Percentiles rank a stretch among this genome's conserved stretches.
phyloP scores from a whole-genome alignment of 2,888 invertebrate genomes.

The Drosophila barbarae region DNA sequence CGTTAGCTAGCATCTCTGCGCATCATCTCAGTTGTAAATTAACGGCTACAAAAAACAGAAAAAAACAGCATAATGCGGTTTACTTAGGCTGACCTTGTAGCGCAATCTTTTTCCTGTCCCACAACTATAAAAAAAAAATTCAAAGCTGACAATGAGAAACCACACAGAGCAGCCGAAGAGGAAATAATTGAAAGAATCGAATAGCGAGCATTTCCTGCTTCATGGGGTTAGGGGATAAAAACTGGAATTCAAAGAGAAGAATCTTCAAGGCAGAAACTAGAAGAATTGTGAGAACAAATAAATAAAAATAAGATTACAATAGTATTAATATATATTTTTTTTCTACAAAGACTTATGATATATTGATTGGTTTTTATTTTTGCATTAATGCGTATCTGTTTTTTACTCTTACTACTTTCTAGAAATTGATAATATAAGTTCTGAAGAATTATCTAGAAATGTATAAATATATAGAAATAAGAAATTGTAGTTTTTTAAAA shows the following conservation, averaged over 20 bases:
- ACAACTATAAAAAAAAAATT: conserved; percentile 23
- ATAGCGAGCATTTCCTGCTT: conserved; percentile 49
- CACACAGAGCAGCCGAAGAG: conserved; percentile 41
- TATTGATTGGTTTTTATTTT: background rate
- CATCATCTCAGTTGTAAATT: conserved; percentile 46
- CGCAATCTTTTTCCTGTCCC: conserved; percentile 38
- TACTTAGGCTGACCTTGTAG: conserved; percentile 57
- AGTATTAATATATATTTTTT: background rate
- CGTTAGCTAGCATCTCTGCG: conserved; percentile 52
- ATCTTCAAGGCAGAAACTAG: background rate
- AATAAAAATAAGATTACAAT: background rate
- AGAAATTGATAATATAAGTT: background rate
- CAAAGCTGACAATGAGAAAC: conserved; percentile 51
- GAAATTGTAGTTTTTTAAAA: background rate
- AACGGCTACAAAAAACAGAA: conserved; percentile 29
- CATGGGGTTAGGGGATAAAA: conserved; percentile 5
- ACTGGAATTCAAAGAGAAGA: background rate
- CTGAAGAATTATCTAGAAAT: background rate
- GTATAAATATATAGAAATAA: background rate
- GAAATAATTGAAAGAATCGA: conserved; percentile 38
- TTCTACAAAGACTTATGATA: background rate
- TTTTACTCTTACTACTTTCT: background rate
- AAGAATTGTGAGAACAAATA: background rate
- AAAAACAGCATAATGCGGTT: conserved; percentile 43
- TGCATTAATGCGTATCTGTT: background rate